Percentiles rank a stretch among this genome's conserved stretches.
phyloP scores from a whole-genome alignment of 2,888 invertebrate genomes.

The Malacosoma neustria region DNA sequence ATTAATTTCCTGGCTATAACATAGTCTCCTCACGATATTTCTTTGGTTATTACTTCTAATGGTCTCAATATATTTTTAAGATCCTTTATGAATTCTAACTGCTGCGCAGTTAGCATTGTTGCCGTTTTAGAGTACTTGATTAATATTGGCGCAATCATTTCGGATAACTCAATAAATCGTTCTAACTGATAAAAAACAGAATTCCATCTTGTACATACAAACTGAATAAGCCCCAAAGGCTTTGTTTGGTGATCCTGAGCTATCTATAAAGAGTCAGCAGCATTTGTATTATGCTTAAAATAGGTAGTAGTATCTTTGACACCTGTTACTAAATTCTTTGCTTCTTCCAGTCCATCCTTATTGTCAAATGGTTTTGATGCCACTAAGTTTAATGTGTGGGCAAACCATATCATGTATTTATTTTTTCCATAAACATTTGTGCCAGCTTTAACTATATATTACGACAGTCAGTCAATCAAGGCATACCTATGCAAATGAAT shows the following conservation, averaged over 20 bases:
- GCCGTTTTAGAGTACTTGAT: constrained; percentile 21
- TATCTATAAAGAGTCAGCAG: constrained; percentile 18
- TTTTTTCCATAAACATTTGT: constrained; percentile 18
- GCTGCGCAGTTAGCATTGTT: constrained; percentile 20
- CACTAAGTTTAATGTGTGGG: constrained; percentile 18
- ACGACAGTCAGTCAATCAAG: too few relatives aligned
- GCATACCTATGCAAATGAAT: too few relatives aligned
- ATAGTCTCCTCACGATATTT: constrained; percentile 8
- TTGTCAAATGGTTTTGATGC: constrained; percentile 18
- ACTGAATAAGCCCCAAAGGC: constrained; percentile 16
- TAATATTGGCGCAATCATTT: constrained; percentile 20
- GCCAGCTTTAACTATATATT: constrained; percentile 16
- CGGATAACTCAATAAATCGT: constrained; percentile 19
- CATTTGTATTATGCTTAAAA: constrained; percentile 19
- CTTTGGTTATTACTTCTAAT: constrained; percentile 21
- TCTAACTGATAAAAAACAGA: constrained; percentile 19
- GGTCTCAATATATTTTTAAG: constrained; percentile 20
- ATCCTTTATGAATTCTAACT: constrained; percentile 19
- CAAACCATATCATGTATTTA: constrained; percentile 18
- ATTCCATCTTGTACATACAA: constrained; percentile 21
- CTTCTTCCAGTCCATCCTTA: constrained; percentile 18
- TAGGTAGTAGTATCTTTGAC: constrained; percentile 18
- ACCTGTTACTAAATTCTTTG: constrained; percentile 19
- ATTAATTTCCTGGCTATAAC: too few relatives aligned
- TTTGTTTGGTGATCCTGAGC: constrained; percentile 5